These are phyloP conservation scores for Laupala kohalensis DNA, from an alignment of 1,140 invertebrate species.

Conservation along the genomic window DNA sequence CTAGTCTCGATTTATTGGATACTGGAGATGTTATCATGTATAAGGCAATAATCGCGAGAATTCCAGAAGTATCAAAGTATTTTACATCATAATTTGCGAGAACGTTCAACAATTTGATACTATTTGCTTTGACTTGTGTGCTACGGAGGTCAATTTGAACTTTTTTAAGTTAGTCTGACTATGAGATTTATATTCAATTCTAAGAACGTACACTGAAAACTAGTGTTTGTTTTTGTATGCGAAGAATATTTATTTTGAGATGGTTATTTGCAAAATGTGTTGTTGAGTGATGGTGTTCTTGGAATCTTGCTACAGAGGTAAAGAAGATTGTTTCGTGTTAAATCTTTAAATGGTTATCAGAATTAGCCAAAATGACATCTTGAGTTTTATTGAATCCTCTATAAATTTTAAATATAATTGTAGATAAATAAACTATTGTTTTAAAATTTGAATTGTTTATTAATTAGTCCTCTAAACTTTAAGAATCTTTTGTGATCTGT, in stretches of 20 bases:
- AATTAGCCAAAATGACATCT: constrained; percentile 1
- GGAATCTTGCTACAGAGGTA: not conserved
- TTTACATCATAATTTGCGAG: not conserved
- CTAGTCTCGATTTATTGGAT: not conserved
- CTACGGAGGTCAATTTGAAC: not conserved
- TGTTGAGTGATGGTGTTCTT: not conserved
- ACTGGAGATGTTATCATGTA: not conserved
- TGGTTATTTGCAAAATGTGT: not conserved
- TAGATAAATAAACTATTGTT: constrained; percentile 1
- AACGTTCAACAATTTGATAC: not conserved
- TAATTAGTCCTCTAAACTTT: not conserved
- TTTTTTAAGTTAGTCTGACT: not conserved
- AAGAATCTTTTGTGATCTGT: too few species aligned
- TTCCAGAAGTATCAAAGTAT: not conserved
- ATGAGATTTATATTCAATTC: not conserved
- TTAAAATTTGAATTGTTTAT: not conserved
- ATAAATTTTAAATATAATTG: not conserved
- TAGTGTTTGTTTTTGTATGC: not conserved
- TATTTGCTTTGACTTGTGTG: not conserved
- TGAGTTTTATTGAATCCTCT: not conserved
- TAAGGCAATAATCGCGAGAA: constrained; percentile 2
- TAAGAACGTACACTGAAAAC: not conserved
- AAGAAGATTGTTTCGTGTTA: not conserved
- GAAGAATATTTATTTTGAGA: not conserved
- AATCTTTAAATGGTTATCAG: not conserved